These are phyloP conservation scores for Lerista edwardsae DNA, from an alignment of 2,797 vertebrate species.

Conservation along the genomic window DNA sequence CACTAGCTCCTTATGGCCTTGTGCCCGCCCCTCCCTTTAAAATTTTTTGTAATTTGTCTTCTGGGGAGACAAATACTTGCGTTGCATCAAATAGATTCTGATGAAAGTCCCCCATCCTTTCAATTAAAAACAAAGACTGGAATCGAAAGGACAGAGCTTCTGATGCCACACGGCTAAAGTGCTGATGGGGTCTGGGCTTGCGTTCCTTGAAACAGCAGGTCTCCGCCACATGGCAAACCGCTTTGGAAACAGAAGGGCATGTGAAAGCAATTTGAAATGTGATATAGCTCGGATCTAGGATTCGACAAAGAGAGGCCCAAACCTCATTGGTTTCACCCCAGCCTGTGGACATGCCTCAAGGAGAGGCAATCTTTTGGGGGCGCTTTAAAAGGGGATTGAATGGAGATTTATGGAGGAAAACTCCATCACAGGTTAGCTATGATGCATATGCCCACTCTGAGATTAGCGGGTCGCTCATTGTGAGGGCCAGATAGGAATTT, in stretches of 20 bases:
- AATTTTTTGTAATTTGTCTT: conserved; percentile 45
- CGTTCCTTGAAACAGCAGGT: neutral
- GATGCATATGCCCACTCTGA: too few relatives aligned
- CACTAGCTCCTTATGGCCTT: conserved; percentile 68
- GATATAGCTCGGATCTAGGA: too few relatives aligned
- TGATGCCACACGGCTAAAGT: conserved; percentile 1
- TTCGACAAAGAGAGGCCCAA: neutral
- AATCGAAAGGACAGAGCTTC: neutral
- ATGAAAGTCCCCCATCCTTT: conserved; percentile 35
- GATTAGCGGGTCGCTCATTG: too few relatives aligned
- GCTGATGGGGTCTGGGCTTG: neutral
- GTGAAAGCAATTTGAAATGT: neutral
- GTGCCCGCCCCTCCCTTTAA: conserved; percentile 41
- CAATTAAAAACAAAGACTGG: neutral
- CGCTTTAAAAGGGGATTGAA: too few relatives aligned
- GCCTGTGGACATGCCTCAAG: neutral
- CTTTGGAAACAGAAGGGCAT: neutral
- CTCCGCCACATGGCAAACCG: neutral
- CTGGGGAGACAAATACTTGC: conserved; percentile 62
- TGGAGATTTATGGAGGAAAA: too few relatives aligned
- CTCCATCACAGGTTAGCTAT: too few relatives aligned
- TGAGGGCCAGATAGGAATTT: too few relatives aligned
- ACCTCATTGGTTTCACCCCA: neutral
- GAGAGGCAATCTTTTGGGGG: neutral
- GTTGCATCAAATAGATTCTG: conserved; percentile 46